phyloP scores from a whole-genome alignment of 2,888 invertebrate species.

The Acanthosepion pharaonis region DNA sequence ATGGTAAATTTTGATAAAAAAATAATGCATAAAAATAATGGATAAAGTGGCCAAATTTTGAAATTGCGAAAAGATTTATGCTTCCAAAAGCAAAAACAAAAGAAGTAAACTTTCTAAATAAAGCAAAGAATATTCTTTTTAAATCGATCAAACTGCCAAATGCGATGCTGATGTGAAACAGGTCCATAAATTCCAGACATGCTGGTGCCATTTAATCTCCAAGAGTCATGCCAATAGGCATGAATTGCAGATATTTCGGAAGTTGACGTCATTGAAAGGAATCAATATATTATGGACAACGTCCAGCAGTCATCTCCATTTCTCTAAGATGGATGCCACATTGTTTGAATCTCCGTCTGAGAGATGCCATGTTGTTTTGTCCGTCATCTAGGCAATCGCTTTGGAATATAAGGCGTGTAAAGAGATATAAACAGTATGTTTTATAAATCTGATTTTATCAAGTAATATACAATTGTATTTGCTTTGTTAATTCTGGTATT shows the following conservation, averaged over 20 bases:
- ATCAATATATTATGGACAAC: constrained; percentile 1
- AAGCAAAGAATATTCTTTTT: not conserved
- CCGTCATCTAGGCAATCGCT: too few relatives aligned
- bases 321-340: not conserved
- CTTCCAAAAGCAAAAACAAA: too few relatives aligned
- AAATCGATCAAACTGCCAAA: not conserved
- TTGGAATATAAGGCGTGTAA: too few relatives aligned
- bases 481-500: too few relatives aligned
- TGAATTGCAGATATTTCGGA: not conserved
- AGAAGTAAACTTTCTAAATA: too few relatives aligned
- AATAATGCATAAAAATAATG: too few relatives aligned
- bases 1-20: too few relatives aligned
- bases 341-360: not conserved
- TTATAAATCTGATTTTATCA: too few relatives aligned
- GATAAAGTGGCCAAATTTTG: too few relatives aligned
- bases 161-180: not conserved
- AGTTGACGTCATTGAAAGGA: not conserved
- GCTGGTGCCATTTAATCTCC: not conserved
- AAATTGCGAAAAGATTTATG: too few relatives aligned
- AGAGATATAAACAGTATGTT: too few relatives aligned
- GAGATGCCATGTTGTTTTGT: not conserved
- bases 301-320: not conserved
- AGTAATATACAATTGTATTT: too few relatives aligned
- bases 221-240: not conserved
- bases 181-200: not conserved